A percentile compares a stretch with the other conserved stretches of the same genome.
phyloP scores from a whole-genome alignment of 2,888 invertebrate species.

The Bombylius discolor region DNA sequence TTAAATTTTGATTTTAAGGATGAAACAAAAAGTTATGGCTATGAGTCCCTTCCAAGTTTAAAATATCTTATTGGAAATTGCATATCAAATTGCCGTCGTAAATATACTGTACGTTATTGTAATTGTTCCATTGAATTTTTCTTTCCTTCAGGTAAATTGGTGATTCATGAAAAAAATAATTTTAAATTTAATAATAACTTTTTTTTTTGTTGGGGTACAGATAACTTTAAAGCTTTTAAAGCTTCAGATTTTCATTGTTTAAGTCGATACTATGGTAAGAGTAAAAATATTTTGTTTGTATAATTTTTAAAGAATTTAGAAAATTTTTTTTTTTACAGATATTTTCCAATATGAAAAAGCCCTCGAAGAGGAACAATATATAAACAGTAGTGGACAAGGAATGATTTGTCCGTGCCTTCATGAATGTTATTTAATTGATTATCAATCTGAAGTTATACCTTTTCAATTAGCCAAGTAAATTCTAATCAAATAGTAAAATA shows the following conservation, averaged over 20 bases:
- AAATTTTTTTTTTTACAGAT: neutral
- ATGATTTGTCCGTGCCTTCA: conserved; percentile 30
- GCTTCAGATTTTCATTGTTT: conserved; percentile 26
- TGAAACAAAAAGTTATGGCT: conserved; percentile 23
- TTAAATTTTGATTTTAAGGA: conserved; percentile 17
- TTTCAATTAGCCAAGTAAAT: conserved; percentile 9
- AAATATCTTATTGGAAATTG: conserved; percentile 33
- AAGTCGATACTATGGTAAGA: conserved; percentile 23
- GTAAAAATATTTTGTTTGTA: neutral
- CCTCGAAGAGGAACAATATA: conserved; percentile 23
- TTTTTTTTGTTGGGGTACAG: neutral
- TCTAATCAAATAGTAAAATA: neutral
- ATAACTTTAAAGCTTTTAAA: conserved; percentile 10
- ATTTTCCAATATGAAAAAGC: conserved; percentile 21
- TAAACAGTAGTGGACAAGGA: conserved; percentile 24
- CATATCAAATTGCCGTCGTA: conserved; percentile 31
- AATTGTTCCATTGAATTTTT: conserved; percentile 34
- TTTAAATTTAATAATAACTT: neutral
- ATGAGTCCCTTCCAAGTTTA: conserved; percentile 27
- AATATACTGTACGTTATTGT: conserved; percentile 28
- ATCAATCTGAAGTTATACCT: conserved; percentile 11
- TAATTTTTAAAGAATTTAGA: neutral
- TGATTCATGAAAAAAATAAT: neutral
- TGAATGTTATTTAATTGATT: conserved; percentile 24
- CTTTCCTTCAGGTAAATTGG: conserved; percentile 28